A percentile compares a stretch with the other conserved stretches of the same genome.
phyloP scores from a whole-genome alignment of 2,113 vertebrate species.

The Pycnonotus jocosus region DNA sequence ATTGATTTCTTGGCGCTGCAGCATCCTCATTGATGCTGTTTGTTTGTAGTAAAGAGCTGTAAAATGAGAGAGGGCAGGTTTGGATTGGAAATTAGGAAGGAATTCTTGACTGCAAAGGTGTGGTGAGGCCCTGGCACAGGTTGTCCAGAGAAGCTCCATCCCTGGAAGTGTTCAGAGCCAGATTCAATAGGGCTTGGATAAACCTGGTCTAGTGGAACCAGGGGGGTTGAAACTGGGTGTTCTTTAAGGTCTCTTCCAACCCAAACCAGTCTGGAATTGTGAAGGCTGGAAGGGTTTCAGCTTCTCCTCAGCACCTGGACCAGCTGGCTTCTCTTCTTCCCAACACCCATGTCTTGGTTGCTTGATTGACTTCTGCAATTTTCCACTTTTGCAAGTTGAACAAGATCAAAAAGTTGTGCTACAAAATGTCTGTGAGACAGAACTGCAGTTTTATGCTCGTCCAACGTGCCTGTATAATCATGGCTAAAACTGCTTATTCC shows the following conservation, averaged over 20 bases:
- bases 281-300: background rate
- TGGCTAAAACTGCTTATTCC: background rate
- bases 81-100: background rate
- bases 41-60: no score
- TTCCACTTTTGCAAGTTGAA: background rate
- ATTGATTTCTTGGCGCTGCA: background rate
- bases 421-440: background rate
- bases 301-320: background rate
- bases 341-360: rapidly evolving
- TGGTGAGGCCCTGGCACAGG: background rate
- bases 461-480: rapidly evolving
- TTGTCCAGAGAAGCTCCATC: background rate
- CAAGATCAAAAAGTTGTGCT: rapidly evolving
- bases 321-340: background rate
- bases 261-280: background rate
- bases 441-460: background rate
- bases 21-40: rapidly evolving
- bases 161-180: background rate
- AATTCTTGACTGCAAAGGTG: background rate
- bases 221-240: background rate
- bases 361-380: background rate
- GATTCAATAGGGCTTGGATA: background rate
- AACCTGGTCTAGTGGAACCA: background rate
- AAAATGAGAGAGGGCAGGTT: background rate
- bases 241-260: background rate